A percentile compares a stretch with the other conserved stretches of the same genome.
phyloP scores from a whole-genome alignment of 2,888 invertebrate species.

The Eledone cirrhosa region DNA sequence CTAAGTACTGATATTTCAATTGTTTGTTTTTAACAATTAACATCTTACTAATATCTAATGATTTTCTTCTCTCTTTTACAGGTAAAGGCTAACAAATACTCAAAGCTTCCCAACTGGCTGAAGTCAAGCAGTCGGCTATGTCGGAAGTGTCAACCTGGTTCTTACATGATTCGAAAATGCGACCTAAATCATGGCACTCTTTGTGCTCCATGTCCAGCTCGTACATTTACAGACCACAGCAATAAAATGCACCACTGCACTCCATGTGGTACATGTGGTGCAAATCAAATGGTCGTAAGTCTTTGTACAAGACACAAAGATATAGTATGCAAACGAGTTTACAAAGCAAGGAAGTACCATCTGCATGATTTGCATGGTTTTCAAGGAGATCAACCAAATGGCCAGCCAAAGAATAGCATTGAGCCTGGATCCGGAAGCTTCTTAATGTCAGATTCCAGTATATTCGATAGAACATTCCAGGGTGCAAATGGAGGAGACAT shows the following conservation, averaged over 20 bases:
- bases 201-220: conserved; percentile 7
- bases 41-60: no score
- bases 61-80: background rate
- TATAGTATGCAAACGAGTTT: background rate
- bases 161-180: background rate
- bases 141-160: background rate
- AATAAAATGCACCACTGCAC: background rate
- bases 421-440: background rate
- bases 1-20: no score
- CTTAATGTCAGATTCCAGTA: background rate
- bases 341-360: background rate
- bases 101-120: background rate
- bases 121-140: background rate
- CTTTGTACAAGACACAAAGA: background rate
- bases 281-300: background rate
- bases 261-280: background rate
- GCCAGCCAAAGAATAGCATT: background rate
- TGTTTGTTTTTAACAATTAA: no score
- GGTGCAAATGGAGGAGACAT: background rate
- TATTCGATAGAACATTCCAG: background rate
- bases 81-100: background rate
- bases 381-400: background rate
- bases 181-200: background rate
- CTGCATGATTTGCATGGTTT: background rate
- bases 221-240: background rate